These are phyloP conservation scores for Ophonus ardosiacus DNA, from an alignment of 2,888 invertebrate genomes.

Conservation along the genomic window DNA sequence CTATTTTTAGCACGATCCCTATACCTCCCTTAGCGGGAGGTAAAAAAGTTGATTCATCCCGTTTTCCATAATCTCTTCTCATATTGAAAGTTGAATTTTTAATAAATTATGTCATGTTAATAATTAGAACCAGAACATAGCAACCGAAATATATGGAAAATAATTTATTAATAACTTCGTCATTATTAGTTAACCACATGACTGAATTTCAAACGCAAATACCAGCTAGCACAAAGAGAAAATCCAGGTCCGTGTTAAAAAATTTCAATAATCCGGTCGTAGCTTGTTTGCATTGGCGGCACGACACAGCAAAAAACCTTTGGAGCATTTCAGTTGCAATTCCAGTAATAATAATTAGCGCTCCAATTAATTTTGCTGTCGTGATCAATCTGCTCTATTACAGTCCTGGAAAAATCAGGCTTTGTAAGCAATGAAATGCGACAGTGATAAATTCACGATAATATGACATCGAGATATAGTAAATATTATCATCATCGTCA, in stretches of 20 bases:
- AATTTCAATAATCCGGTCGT: constrained; percentile 11
- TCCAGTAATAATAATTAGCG: constrained; percentile 14
- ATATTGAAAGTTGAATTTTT: background rate
- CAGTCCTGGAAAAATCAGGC: constrained; percentile 17
- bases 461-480: background rate
- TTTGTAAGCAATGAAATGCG: background rate
- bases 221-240: background rate
- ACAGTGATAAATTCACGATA: background rate
- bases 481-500: background rate
- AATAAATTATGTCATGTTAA: background rate
- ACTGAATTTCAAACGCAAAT: constrained; percentile 31
- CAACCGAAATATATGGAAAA: background rate
- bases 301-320: background rate
- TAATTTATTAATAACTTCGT: constrained; percentile 38
- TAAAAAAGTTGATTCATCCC: too few species aligned
- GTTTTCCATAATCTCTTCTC: too few species aligned
- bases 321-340: background rate
- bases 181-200: constrained; percentile 27
- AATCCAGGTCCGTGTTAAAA: constrained; percentile 1
- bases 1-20: too few species aligned
- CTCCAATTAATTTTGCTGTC: constrained; percentile 26
- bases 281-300: background rate
- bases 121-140: background rate
- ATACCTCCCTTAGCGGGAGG: too few species aligned
- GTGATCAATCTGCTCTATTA: constrained; percentile 1